phyloP scores from a whole-genome alignment of 2,888 invertebrate species.

The Eristalis tenax region DNA sequence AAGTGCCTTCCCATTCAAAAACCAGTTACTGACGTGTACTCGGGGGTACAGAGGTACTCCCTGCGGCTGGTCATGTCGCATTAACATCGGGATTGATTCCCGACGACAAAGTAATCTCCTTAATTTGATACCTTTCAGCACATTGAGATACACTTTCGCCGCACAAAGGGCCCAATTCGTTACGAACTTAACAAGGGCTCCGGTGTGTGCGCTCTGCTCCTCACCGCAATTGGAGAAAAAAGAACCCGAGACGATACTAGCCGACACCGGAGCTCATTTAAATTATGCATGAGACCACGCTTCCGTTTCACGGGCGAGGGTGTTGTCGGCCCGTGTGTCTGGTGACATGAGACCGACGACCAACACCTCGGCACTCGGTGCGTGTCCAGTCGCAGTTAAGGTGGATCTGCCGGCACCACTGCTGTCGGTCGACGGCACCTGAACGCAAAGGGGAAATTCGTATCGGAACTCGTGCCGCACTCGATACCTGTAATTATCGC shows the following conservation, averaged over 20 bases:
- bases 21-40: slow-evolving; percentile 12
- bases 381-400: slow-evolving; percentile 64
- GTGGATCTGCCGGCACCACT: slow-evolving; percentile 53
- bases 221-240: slow-evolving; percentile 25
- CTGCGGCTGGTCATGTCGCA: slow-evolving; percentile 4
- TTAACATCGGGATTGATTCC: slow-evolving; percentile 50
- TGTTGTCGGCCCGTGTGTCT: slow-evolving; percentile 31
- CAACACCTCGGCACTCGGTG: slow-evolving; percentile 55
- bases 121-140: slow-evolving; percentile 70
- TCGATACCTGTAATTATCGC: slow-evolving; percentile 71
- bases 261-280: slow-evolving; percentile 46
- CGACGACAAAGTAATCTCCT: slow-evolving; percentile 64
- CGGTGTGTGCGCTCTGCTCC: slow-evolving; percentile 13
- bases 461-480: slow-evolving; percentile 69
- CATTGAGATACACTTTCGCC: slow-evolving; percentile 55
- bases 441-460: slow-evolving; percentile 47
- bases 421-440: no score
- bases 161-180: slow-evolving; percentile 53
- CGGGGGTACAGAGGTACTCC: neutral
- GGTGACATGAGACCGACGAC: slow-evolving; percentile 53
- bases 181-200: slow-evolving; percentile 44
- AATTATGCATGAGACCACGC: slow-evolving; percentile 65
- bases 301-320: slow-evolving; percentile 65
- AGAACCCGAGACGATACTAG: neutral
- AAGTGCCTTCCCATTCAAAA: slow-evolving; percentile 29